phyloP scores from a whole-genome alignment of 2,888 invertebrate species.

The Drosophila engyochracea region DNA sequence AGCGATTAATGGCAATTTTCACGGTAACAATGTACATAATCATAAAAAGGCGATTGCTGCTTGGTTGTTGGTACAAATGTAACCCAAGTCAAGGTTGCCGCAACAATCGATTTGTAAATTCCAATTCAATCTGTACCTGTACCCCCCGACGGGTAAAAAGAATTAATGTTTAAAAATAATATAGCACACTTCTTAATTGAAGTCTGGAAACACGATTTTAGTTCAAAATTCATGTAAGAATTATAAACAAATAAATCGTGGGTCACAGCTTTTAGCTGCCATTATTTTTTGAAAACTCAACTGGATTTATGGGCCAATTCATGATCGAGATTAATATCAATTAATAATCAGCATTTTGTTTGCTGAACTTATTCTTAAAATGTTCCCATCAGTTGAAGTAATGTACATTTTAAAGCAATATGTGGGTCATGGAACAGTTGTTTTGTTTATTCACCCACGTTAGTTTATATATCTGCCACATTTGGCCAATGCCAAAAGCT shows the following conservation, averaged over 20 bases:
- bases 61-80: slow-evolving; percentile 31
- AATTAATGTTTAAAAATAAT: not conserved
- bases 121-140: slow-evolving; percentile 12
- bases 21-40: slow-evolving; percentile 43
- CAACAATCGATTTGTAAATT: slow-evolving; percentile 34
- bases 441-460: slow-evolving; percentile 45
- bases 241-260: not conserved
- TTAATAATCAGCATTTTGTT: not conserved
- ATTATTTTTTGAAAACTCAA: not conserved
- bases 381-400: slow-evolving; percentile 17
- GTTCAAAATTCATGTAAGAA: not conserved
- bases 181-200: not conserved
- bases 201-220: not conserved
- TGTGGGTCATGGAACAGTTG: slow-evolving; percentile 49
- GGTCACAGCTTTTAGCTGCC: not conserved
- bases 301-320: not conserved
- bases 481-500: slow-evolving; percentile 58
- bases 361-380: not conserved
- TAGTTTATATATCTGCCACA: slow-evolving; percentile 30
- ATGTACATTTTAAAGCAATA: slow-evolving; percentile 25
- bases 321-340: slow-evolving; percentile 6
- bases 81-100: slow-evolving; percentile 37
- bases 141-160: not conserved
- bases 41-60: slow-evolving; percentile 33
- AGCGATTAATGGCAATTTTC: slow-evolving; percentile 32